A percentile compares a stretch with the other conserved stretches of the same genome.
These are phyloP conservation scores for Congeria kusceri DNA, from an alignment of 2,888 invertebrate species.

Conservation along the genomic window DNA sequence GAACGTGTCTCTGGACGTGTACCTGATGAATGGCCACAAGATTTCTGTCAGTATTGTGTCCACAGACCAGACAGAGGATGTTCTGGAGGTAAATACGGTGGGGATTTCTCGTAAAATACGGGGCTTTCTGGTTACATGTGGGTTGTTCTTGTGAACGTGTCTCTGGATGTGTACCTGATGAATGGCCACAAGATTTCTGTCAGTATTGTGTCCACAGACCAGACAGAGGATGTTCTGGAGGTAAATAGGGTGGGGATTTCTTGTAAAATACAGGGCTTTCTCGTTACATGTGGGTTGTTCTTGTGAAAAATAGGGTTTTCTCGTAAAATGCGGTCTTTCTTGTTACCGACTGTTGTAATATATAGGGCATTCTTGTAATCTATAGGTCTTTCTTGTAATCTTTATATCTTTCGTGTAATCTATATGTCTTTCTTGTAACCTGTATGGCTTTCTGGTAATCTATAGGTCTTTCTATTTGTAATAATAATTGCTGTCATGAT, in stretches of 20 bases:
- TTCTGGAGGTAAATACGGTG: conserved; percentile 88
- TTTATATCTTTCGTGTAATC: too few species aligned
- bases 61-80: conserved; percentile 93
- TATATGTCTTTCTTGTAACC: too few species aligned
- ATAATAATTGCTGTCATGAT: too few species aligned
- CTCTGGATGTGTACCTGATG: conserved; percentile 93
- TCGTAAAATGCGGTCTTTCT: too few species aligned
- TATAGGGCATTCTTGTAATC: conserved; percentile 31
- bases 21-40: conserved; percentile 94
- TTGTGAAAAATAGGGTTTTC: too few species aligned
- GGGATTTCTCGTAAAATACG: too few species aligned
- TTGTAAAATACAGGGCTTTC: too few species aligned
- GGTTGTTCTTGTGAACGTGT: conserved; percentile 86
- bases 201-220: conserved; percentile 92
- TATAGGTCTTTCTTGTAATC: too few species aligned
- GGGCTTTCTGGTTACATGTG: conserved; percentile 31
- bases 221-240: conserved; percentile 92
- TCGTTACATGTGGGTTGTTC: too few species aligned
- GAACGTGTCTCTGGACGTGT: conserved; percentile 90
- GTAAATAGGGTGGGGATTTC: conserved; percentile 80
- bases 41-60: conserved; percentile 92
- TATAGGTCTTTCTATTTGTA: too few species aligned
- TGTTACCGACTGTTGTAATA: too few species aligned
- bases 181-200: conserved; percentile 94
- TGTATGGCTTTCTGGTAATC: conserved; percentile 31